A percentile compares a stretch with the other conserved stretches of the same genome.
Conservation (phyloP, 2,888 invertebrate species). For the Ormyrus rosae region DNA sequence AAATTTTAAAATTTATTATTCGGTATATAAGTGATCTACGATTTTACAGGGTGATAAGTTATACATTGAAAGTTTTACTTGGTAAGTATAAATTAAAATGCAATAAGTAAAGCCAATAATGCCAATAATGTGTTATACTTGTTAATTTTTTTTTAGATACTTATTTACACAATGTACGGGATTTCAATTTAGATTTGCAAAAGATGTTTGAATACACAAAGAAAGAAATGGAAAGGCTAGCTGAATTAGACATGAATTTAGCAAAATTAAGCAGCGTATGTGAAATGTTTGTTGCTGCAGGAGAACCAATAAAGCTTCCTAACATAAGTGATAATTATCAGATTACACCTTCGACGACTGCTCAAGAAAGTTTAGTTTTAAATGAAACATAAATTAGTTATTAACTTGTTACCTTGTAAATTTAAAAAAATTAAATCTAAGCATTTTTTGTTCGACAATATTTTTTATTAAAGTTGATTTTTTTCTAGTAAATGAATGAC, state of each 20-base stretch:
- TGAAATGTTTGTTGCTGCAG: slow-evolving; percentile 81
- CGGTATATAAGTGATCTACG: slow-evolving; percentile 84
- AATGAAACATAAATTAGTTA: slow-evolving; percentile 63
- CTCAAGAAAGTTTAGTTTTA: slow-evolving; percentile 71
- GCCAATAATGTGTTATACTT: not conserved
- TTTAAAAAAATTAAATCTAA: too few relatives aligned
- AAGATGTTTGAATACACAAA: slow-evolving; percentile 80
- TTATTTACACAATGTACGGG: slow-evolving; percentile 82
- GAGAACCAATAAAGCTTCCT: slow-evolving; percentile 67
- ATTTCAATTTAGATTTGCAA: slow-evolving; percentile 81
- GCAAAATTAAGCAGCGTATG: slow-evolving; percentile 84
- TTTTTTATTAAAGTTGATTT: too few relatives aligned
- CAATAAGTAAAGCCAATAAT: slow-evolving; percentile 14
- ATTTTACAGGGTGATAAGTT: slow-evolving; percentile 85
- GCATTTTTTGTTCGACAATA: too few relatives aligned
- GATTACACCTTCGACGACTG: slow-evolving; percentile 74
- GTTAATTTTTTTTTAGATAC: slow-evolving; percentile 76
- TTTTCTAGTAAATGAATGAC: too few relatives aligned
- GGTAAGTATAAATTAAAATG: slow-evolving; percentile 74
- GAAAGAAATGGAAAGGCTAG: slow-evolving; percentile 82
- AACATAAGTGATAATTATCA: slow-evolving; percentile 61
- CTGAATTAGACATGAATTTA: slow-evolving; percentile 81
- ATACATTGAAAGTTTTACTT: slow-evolving; percentile 85
- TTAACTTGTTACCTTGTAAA: not conserved
- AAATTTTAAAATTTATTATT: slow-evolving; percentile 86